A percentile compares a stretch with the other conserved stretches of the same genome.
Conservation (phyloP, 1,140 invertebrate species). For the Drosophila azteca region DNA sequence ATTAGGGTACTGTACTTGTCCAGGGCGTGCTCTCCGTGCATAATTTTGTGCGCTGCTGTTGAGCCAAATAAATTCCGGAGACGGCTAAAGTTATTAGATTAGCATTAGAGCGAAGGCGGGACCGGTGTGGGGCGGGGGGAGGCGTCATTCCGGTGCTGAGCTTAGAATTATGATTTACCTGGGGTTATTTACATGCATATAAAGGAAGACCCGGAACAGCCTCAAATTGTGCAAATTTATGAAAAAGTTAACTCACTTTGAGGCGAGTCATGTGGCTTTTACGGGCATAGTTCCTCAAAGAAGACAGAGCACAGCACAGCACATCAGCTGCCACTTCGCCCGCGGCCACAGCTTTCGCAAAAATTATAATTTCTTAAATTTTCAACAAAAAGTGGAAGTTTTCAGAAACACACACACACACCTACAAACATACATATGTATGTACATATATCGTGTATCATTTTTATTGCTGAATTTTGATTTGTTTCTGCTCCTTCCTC, state of each 20-base stretch:
- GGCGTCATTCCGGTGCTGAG: slow-evolving; percentile 48
- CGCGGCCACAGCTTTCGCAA: background rate
- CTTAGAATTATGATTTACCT: slow-evolving; percentile 78
- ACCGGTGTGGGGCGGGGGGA: background rate
- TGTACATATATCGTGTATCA: background rate
- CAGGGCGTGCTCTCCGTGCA: slow-evolving; percentile 52
- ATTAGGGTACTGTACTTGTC: slow-evolving; percentile 16
- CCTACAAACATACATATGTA: too few species aligned
- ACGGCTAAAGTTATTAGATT: slow-evolving; percentile 82
- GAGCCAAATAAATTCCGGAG: slow-evolving; percentile 75
- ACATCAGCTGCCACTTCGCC: background rate
- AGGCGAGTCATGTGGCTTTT: slow-evolving; percentile 69
- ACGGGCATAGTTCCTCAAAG: slow-evolving; percentile 49
- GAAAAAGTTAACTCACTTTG: slow-evolving; percentile 55
- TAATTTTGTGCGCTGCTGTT: slow-evolving; percentile 81
- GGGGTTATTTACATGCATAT: slow-evolving; percentile 75
- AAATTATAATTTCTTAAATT: slow-evolving; percentile 43
- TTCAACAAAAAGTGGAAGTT: slow-evolving; percentile 68
- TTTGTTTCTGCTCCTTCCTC: background rate
- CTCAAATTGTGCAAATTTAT: slow-evolving; percentile 62
- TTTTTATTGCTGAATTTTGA: slow-evolving; percentile 1
- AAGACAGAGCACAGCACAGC: slow-evolving; percentile 3
- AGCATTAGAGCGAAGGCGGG: slow-evolving; percentile 61
- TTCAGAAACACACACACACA: slow-evolving; percentile 34
- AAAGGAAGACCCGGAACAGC: slow-evolving; percentile 51